Evolutionary conservation across 2,888 invertebrate species (phyloP).

Genomic region (Dorcus hopei): DNA sequence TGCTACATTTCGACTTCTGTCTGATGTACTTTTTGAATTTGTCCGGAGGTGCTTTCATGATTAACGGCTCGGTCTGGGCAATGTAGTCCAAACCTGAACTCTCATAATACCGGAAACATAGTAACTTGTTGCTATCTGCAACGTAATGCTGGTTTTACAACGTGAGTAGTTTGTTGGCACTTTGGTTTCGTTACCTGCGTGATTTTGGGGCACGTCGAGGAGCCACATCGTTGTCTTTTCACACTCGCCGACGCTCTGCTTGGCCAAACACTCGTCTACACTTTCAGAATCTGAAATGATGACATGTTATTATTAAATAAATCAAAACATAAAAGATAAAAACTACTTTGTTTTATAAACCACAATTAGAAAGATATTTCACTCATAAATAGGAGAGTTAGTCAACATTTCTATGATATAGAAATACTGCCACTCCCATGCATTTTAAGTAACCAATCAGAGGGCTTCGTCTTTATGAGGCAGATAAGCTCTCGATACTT

Average conservation of each 20-base stretch:
- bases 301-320: conserved; percentile 3
- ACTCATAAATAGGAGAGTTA: no score
- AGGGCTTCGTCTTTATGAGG: no score
- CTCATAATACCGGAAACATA: conserved; percentile 70
- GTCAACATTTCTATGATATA: no score
- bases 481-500: no score
- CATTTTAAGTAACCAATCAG: no score
- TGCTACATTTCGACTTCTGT: conserved; percentile 46
- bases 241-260: conserved; percentile 50
- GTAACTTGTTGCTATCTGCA: conserved; percentile 55
- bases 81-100: conserved; percentile 62
- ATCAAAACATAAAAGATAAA: neutral
- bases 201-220: conserved; percentile 65
- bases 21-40: conserved; percentile 54
- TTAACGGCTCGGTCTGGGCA: conserved; percentile 62
- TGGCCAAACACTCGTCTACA: conserved; percentile 47
- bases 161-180: conserved; percentile 5
- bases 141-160: conserved; percentile 41
- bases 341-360: no score
- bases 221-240: conserved; percentile 68
- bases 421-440: no score
- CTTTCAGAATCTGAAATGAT: conserved; percentile 47
- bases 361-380: no score
- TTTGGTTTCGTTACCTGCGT: conserved; percentile 46
- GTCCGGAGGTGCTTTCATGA: conserved; percentile 58